These are phyloP conservation scores for Mesocricetus auratus DNA, from an alignment of 2,113 vertebrate species.

Conservation along the genomic window DNA sequence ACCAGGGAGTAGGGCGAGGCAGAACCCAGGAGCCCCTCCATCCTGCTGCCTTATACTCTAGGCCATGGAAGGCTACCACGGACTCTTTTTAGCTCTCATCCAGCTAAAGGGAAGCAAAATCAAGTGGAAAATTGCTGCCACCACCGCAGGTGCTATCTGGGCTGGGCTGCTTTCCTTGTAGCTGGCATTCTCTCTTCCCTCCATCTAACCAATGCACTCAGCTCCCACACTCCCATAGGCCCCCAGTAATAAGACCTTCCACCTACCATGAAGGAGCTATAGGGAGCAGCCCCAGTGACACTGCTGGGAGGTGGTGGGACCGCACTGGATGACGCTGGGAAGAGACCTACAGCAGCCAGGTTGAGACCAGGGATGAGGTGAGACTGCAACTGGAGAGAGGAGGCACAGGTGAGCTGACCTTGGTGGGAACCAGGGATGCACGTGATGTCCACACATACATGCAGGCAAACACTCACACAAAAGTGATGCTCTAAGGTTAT, in stretches of 20 bases:
- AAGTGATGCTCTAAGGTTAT: background rate
- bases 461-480: background rate
- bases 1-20: background rate
- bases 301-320: slow-evolving; percentile 93
- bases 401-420: background rate
- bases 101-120: background rate
- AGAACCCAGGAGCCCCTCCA: background rate
- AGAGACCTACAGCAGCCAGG: slow-evolving; percentile 94
- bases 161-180: background rate
- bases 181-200: background rate
- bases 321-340: slow-evolving; percentile 92
- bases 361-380: slow-evolving; percentile 97
- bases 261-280: slow-evolving; percentile 94
- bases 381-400: slow-evolving; percentile 90
- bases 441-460: background rate
- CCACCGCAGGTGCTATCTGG: rapidly evolving
- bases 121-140: background rate
- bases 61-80: rapidly evolving
- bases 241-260: background rate
- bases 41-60: too few relatives aligned
- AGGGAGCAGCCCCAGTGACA: slow-evolving; percentile 89
- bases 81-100: background rate
- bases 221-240: background rate
- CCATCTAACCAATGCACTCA: background rate
- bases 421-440: background rate